A percentile compares a stretch with the other conserved stretches of the same genome.
phyloP scores from a whole-genome alignment of 2,113 vertebrate genomes.

The Gymnarchus niloticus region DNA sequence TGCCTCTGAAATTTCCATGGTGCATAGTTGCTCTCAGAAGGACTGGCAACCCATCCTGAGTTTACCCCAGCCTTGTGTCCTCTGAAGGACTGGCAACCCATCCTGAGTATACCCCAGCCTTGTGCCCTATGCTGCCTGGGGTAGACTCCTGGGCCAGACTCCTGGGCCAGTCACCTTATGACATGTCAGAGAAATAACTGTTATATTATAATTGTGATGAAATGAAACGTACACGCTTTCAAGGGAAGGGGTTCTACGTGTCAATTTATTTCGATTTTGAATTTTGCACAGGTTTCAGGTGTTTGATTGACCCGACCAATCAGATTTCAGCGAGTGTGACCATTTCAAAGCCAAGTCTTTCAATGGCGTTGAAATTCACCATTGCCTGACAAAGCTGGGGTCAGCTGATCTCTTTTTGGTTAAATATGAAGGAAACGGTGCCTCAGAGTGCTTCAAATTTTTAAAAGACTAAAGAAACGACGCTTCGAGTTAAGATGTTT shows the following conservation, averaged over 20 bases:
- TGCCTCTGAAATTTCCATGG: background rate
- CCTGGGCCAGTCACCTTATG: too few species aligned
- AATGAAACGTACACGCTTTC: background rate
- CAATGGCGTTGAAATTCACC: background rate
- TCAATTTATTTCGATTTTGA: background rate
- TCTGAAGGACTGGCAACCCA: background rate
- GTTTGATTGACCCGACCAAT: background rate
- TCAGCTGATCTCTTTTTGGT: too few species aligned
- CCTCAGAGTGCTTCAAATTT: background rate
- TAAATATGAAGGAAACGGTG: too few species aligned
- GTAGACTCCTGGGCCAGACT: background rate
- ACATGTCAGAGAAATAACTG: background rate
- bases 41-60: background rate
- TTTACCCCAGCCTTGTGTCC: too few species aligned
- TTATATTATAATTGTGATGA: background rate
- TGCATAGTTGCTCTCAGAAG: background rate
- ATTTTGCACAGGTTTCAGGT: background rate
- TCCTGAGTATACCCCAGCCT: too few species aligned
- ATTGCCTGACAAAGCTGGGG: background rate
- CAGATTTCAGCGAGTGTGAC: background rate
- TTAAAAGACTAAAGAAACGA: background rate
- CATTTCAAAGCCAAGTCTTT: background rate
- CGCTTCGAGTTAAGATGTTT: background rate
- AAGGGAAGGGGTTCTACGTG: background rate
- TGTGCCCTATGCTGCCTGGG: background rate